Conservation (phyloP, 2,888 invertebrate species). For the Thumatha senex region DNA sequence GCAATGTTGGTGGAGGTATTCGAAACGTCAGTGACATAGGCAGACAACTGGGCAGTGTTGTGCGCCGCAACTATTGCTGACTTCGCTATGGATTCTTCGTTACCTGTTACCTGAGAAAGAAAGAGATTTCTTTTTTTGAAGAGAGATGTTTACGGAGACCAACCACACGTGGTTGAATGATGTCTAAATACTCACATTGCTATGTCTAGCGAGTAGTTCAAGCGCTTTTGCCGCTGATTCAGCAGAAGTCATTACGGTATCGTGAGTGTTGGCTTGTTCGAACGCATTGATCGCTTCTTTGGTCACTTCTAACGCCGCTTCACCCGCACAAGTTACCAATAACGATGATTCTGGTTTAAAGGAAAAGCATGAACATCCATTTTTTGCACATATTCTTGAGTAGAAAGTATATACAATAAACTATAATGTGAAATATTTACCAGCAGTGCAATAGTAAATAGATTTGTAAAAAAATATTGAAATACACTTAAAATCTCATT, state of each 20-base stretch:
- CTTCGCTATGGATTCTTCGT: slow-evolving; percentile 62
- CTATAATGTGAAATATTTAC: not conserved
- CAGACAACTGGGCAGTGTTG: slow-evolving; percentile 67
- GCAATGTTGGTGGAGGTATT: slow-evolving; percentile 62
- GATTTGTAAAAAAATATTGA: no score
- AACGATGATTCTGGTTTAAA: slow-evolving; percentile 37
- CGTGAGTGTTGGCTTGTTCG: slow-evolving; percentile 56
- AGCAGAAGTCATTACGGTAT: slow-evolving; percentile 55
- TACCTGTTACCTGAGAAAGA: slow-evolving; percentile 56
- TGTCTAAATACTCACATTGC: slow-evolving; percentile 41
- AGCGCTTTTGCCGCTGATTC: slow-evolving; percentile 61
- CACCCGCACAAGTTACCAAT: slow-evolving; percentile 57
- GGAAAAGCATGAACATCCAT: not conserved
- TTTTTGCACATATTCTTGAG: no score
- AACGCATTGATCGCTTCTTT: slow-evolving; percentile 58
- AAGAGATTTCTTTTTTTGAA: not conserved
- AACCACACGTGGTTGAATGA: not conserved
- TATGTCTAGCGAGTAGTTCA: slow-evolving; percentile 53
- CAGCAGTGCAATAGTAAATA: no score
- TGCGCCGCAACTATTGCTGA: slow-evolving; percentile 65
- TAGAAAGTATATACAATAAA: not conserved
- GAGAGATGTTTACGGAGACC: not conserved
- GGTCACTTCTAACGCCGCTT: slow-evolving; percentile 62
- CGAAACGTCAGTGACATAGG: slow-evolving; percentile 65
- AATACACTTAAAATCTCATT: no score